Evolutionary conservation across 2,113 vertebrate genomes (phyloP).

Genomic region (Apodemus speciosus): DNA sequence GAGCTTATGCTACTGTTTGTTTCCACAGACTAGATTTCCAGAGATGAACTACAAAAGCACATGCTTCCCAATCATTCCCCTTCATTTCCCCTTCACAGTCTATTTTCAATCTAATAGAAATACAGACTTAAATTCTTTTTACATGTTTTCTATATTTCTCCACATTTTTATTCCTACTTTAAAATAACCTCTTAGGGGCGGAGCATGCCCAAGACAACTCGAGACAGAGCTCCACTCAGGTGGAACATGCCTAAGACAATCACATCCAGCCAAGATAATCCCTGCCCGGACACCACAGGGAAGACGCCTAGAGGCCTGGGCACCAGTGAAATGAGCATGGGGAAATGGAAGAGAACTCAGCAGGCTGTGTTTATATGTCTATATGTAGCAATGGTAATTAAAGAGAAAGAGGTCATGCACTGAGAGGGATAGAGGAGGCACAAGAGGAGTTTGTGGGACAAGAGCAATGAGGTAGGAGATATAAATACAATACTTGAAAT

Average conservation of each 20-base stretch:
- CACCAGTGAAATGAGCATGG: no score
- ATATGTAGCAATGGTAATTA: neutral
- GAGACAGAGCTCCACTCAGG: no score
- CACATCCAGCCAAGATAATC: no score
- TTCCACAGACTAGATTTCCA: neutral
- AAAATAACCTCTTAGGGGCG: neutral
- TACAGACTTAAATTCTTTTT: neutral
- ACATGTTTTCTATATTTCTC: neutral
- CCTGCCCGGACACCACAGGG: no score
- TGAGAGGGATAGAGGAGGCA: neutral
- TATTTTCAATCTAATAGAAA: neutral
- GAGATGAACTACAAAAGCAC: neutral
- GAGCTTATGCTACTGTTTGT: neutral
- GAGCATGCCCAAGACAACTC: no score
- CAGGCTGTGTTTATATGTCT: neutral
- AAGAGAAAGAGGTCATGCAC: neutral
- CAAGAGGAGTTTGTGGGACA: neutral
- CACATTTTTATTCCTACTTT: constrained; percentile 23
- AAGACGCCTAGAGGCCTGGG: no score
- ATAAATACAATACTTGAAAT: neutral
- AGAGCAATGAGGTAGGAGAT: neutral
- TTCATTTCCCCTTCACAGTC: neutral
- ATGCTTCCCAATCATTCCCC: neutral
- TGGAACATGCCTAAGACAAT: no score
- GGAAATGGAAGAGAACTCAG: neutral